Conservation (phyloP, 2,888 invertebrate genomes). For the Ophion slaviceki region DNA sequence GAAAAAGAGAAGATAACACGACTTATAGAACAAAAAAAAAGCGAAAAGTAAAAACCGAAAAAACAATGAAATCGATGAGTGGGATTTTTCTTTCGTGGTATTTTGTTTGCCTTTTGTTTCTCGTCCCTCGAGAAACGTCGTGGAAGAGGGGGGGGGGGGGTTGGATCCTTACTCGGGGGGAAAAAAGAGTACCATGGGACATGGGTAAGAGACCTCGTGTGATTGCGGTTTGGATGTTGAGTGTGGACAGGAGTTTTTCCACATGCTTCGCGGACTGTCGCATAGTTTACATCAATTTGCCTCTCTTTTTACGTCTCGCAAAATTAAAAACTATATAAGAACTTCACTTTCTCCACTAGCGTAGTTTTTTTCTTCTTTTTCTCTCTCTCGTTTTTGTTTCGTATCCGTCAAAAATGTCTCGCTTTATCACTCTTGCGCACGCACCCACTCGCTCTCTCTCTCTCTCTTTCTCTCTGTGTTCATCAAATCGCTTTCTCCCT, state of each 20-base stretch:
- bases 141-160: conserved; percentile 65
- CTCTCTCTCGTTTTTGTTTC: conserved; percentile 38
- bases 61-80: conserved; percentile 72
- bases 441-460: conserved; percentile 57
- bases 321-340: conserved; percentile 79
- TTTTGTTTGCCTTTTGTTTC: conserved; percentile 63
- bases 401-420: conserved; percentile 68
- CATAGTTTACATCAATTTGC: conserved; percentile 72
- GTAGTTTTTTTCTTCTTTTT: conserved; percentile 70
- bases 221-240: conserved; percentile 70
- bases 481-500: conserved; percentile 67
- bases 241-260: conserved; percentile 69
- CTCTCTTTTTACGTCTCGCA: conserved; percentile 68
- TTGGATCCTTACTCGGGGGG: conserved; percentile 64
- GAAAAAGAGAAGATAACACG: neutral
- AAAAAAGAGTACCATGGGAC: conserved; percentile 51
- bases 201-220: conserved; percentile 73
- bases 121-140: conserved; percentile 61
- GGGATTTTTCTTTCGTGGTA: conserved; percentile 67
- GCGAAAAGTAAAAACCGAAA: conserved; percentile 50
- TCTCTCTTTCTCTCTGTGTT: conserved; percentile 64
- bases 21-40: conserved; percentile 24
- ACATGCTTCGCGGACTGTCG: conserved; percentile 71
- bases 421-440: conserved; percentile 63
- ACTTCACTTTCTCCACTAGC: conserved; percentile 73